Evolutionary conservation across 2,797 vertebrate genomes (phyloP).

Genomic region (Mastacembelus armatus): DNA sequence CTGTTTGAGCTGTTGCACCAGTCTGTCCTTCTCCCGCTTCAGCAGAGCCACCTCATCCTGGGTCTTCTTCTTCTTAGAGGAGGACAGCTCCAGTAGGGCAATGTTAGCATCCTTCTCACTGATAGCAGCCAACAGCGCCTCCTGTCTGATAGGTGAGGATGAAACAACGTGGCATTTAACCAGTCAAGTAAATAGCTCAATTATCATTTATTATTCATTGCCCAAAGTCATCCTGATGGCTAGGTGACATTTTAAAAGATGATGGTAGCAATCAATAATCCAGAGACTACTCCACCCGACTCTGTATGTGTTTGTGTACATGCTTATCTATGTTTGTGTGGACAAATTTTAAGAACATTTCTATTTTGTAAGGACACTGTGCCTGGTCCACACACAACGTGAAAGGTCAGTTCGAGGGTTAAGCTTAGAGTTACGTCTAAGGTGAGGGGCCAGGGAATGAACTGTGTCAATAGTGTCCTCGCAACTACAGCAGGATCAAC

Average conservation of each 20-base stretch:
- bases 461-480: background rate
- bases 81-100: constrained; percentile 95
- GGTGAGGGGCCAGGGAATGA: too few species aligned
- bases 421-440: too few species aligned
- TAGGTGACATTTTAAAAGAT: constrained; percentile 72
- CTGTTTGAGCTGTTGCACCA: constrained; percentile 98
- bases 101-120: constrained; percentile 99
- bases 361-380: too few species aligned
- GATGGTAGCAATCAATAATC: constrained; percentile 64
- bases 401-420: too few species aligned
- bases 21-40: constrained; percentile 96
- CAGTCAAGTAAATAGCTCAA: constrained; percentile 57
- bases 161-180: constrained; percentile 53
- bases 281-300: constrained; percentile 28
- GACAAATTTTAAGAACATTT: too few species aligned
- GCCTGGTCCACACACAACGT: too few species aligned
- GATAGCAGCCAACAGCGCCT: constrained; percentile 98
- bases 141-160: constrained; percentile 86
- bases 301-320: constrained; percentile 2
- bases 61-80: constrained; percentile 98
- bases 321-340: constrained; percentile 4
- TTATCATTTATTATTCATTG: constrained; percentile 73
- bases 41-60: constrained; percentile 97
- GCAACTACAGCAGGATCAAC: too few species aligned
- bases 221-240: constrained; percentile 51